These are phyloP conservation scores for Leptonema lineaticorne DNA, from an alignment of 1,140 invertebrate genomes.

Conservation along the genomic window DNA sequence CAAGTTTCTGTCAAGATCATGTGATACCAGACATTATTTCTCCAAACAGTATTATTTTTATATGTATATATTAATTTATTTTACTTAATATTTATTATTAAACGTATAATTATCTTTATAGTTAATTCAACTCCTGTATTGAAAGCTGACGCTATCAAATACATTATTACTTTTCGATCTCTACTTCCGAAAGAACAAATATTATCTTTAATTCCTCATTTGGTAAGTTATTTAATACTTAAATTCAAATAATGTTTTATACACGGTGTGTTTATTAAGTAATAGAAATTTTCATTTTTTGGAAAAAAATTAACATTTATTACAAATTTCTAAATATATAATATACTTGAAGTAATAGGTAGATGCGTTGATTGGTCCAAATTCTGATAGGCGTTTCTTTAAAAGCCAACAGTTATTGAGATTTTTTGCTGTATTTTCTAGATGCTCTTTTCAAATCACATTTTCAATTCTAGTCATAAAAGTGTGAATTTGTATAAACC, in stretches of 20 bases:
- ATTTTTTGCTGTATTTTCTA: too few relatives aligned
- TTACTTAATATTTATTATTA: not conserved
- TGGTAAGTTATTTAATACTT: conserved; percentile 57
- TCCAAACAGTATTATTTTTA: conserved; percentile 2
- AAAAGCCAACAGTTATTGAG: too few relatives aligned
- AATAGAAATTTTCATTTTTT: too few relatives aligned
- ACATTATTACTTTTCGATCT: conserved; percentile 92
- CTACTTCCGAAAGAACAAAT: conserved; percentile 80
- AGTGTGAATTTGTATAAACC: too few relatives aligned
- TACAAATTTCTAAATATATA: too few relatives aligned
- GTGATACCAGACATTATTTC: conserved; percentile 79
- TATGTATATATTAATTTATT: not conserved
- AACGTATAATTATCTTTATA: conserved; percentile 49
- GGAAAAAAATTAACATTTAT: too few relatives aligned
- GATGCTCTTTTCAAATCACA: too few relatives aligned
- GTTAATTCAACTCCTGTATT: conserved; percentile 87
- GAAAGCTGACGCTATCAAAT: conserved; percentile 95
- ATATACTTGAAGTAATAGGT: too few relatives aligned
- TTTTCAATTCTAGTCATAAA: too few relatives aligned
- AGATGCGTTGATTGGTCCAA: too few relatives aligned
- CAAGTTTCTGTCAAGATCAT: conserved; percentile 82
- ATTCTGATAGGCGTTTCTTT: too few relatives aligned
- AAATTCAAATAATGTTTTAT: not conserved
- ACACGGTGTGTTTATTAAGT: too few relatives aligned
- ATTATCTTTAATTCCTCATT: conserved; percentile 70